These are phyloP conservation scores for Hartigia nigra DNA, from an alignment of 2,888 invertebrate genomes.

Conservation along the genomic window DNA sequence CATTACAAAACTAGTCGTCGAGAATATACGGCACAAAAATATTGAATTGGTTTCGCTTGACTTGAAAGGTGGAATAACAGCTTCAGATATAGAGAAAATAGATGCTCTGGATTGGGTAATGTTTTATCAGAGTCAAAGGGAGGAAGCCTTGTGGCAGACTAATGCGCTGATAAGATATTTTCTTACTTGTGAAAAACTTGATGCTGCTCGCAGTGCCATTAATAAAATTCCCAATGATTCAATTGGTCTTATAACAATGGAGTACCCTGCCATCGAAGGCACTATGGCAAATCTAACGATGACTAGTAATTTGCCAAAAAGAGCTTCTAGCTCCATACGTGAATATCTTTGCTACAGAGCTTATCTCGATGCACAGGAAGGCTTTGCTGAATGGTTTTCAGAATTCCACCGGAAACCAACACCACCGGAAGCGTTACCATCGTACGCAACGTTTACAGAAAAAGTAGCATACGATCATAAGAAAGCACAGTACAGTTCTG, in stretches of 20 bases:
- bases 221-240: conserved; percentile 78
- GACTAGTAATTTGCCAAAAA: conserved; percentile 66
- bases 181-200: conserved; percentile 82
- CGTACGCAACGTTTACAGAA: conserved; percentile 82
- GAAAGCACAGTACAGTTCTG: conserved; percentile 81
- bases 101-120: conserved; percentile 88
- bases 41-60: conserved; percentile 48
- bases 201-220: conserved; percentile 83
- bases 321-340: conserved; percentile 69
- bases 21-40: conserved; percentile 73
- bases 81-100: conserved; percentile 79
- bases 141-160: conserved; percentile 87
- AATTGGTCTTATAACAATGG: conserved; percentile 70
- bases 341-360: conserved; percentile 90
- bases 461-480: conserved; percentile 90
- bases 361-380: conserved; percentile 88
- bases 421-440: conserved; percentile 71
- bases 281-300: conserved; percentile 59
- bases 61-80: conserved; percentile 72
- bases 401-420: conserved; percentile 83
- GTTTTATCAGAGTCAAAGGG: conserved; percentile 80
- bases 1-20: conserved; percentile 87
- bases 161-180: conserved; percentile 90
- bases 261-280: conserved; percentile 64
- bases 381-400: conserved; percentile 90